phyloP scores from a whole-genome alignment of 2,797 vertebrate species.

The Tangara arthus region DNA sequence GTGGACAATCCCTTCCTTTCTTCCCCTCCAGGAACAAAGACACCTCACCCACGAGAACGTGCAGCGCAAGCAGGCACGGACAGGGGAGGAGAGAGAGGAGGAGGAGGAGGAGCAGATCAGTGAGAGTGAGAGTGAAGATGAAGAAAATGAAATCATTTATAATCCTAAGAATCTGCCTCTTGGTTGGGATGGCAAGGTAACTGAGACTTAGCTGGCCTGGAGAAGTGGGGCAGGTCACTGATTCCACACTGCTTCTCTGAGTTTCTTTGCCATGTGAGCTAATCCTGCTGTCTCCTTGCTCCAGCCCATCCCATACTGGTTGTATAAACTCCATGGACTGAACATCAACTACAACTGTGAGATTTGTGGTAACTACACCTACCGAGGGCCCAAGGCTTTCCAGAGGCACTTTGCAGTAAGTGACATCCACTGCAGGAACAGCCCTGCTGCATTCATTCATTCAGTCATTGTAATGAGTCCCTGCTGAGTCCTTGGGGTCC shows the following conservation, averaged over 20 bases:
- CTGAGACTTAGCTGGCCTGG: rapidly evolving
- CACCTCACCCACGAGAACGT: conserved; percentile 96
- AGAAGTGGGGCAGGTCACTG: neutral
- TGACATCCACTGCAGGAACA: neutral
- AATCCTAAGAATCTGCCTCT: conserved; percentile 97
- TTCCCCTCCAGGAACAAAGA: conserved; percentile 85
- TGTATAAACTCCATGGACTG: conserved; percentile 93
- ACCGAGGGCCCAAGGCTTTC: conserved; percentile 94
- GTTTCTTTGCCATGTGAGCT: neutral
- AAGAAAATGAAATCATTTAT: conserved; percentile 97
- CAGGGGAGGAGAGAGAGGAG: conserved; percentile 93
- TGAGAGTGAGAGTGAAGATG: conserved; percentile 95
- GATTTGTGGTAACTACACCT: conserved; percentile 97
- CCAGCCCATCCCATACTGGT: conserved; percentile 96
- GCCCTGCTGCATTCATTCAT: neutral
- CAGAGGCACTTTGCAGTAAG: conserved; percentile 95
- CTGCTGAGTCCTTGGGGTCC: too few species aligned
- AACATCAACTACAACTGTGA: conserved; percentile 99
- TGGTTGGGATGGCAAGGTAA: conserved; percentile 96
- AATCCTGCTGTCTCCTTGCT: neutral
- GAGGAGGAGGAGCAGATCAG: conserved; percentile 97
- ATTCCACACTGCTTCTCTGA: rapidly evolving
- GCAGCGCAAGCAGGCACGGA: conserved; percentile 93
- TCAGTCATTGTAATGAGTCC: rapidly evolving
- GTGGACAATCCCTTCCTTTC: neutral